Evolutionary conservation across 2,888 invertebrate genomes (phyloP), one percentile per base, ranked within the genome.

Genomic region (Drosophila leonis): DNA sequence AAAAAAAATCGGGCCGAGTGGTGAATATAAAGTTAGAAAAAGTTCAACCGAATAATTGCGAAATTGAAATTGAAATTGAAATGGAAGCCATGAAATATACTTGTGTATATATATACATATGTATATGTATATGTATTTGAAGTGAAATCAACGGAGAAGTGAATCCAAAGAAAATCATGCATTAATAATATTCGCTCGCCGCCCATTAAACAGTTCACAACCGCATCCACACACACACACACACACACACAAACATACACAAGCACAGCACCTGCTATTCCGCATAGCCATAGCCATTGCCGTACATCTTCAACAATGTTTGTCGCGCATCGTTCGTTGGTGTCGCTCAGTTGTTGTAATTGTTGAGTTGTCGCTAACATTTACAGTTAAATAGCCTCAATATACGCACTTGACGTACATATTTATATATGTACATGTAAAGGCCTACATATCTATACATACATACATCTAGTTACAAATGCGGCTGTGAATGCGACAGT

Each of bases 11-110:
- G 88, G 87, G 89, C 88, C 87, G 82, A 76, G 83, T 84, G 83
- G 76, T 84, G 89, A 88, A 88, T 82, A 83, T 82, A 74, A 79
- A 80, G 57, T 74, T 72, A 71, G 66, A 88, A 85, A 85, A 73
- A 74, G 62, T 72, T 63, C 49, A 64, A 65, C 52, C 51, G 37
- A 59, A 82, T 72, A 69, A 74, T 65, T 75, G 79, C 51, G 49
- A 74, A 76, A 65, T 61, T 72, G 52, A 68, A 76, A 62, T 64
- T 66, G 27, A 29, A n/a, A n/a, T n/a, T n/a, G n/a, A n/a, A 13
- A 31, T 35, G 24, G n/a, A 60, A 67, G 20, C 52, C 24, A 61
- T 49, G 51, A 24, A 71, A 48, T 57, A 65, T 61, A 63, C 20
- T 27, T 29, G 10, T 48, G 1, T n/a, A n/a, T 15, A 52, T 15